Conservation (phyloP, 2,113 vertebrate species). For the Onychostruthus taczanowskii region DNA sequence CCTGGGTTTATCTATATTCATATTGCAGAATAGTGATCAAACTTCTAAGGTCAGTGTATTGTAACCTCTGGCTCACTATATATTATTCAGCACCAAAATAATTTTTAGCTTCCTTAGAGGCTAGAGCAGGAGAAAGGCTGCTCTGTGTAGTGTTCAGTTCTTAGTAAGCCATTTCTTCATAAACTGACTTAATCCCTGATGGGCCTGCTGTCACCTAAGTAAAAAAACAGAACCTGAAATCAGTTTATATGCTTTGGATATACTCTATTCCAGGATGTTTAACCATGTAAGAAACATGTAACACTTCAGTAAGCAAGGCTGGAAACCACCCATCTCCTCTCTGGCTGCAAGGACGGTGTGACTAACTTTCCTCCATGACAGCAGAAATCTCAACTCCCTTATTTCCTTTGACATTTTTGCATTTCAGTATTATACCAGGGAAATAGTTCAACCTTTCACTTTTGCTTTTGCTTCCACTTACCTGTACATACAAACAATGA, state of each 20-base stretch:
- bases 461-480: not conserved
- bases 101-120: not conserved
- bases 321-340: not conserved
- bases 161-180: not conserved
- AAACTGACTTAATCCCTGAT: not conserved
- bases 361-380: not conserved
- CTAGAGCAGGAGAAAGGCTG: not conserved
- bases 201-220: not conserved
- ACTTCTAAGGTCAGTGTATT: no score
- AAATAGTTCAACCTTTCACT: not conserved
- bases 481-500: not conserved
- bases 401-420: not conserved
- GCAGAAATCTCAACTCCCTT: not conserved
- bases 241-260: not conserved
- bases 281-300: not conserved
- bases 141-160: not conserved
- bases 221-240: not conserved
- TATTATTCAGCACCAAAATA: not conserved
- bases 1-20: not conserved
- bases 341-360: accelerated
- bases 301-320: not conserved
- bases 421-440: not conserved
- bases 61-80: not conserved
- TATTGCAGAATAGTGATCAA: not conserved
- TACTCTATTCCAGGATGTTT: not conserved